These are phyloP conservation scores for Phoenicopterus ruber DNA, from an alignment of 2,113 vertebrate genomes.

Conservation along the genomic window DNA sequence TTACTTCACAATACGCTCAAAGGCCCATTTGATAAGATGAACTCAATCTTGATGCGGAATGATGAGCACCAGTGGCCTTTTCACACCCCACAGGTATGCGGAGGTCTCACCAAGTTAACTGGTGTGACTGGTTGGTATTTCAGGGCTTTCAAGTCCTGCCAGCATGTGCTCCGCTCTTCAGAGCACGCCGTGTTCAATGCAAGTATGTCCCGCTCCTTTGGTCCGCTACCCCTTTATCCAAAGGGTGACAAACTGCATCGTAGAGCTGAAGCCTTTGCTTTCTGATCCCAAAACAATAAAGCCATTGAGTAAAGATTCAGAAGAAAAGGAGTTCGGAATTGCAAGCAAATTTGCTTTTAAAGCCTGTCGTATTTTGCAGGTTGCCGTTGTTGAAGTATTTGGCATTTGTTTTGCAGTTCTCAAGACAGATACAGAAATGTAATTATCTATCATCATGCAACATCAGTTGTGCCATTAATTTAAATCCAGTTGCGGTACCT, in stretches of 20 bases:
- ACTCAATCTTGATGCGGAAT: slow-evolving; percentile 49
- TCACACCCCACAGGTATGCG: slow-evolving; percentile 50
- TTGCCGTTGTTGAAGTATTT: background rate
- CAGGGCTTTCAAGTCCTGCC: slow-evolving; percentile 14
- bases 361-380: background rate
- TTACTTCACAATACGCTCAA: slow-evolving; percentile 49
- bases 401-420: background rate
- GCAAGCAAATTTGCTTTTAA: background rate
- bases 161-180: background rate
- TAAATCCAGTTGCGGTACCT: background rate
- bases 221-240: background rate
- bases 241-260: slow-evolving; percentile 20
- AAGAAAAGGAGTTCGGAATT: background rate
- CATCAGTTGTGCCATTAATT: background rate
- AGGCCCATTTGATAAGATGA: slow-evolving; percentile 70
- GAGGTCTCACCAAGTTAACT: slow-evolving; percentile 19
- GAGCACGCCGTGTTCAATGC: background rate
- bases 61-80: slow-evolving; percentile 56
- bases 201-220: background rate
- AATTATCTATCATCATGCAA: background rate
- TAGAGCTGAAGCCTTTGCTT: background rate
- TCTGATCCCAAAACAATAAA: slow-evolving; percentile 26
- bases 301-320: background rate
- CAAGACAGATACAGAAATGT: background rate
- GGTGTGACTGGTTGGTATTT: background rate